Evolutionary conservation across 2,888 invertebrate genomes (phyloP).

Genomic region (Tupiocoris notatus): DNA sequence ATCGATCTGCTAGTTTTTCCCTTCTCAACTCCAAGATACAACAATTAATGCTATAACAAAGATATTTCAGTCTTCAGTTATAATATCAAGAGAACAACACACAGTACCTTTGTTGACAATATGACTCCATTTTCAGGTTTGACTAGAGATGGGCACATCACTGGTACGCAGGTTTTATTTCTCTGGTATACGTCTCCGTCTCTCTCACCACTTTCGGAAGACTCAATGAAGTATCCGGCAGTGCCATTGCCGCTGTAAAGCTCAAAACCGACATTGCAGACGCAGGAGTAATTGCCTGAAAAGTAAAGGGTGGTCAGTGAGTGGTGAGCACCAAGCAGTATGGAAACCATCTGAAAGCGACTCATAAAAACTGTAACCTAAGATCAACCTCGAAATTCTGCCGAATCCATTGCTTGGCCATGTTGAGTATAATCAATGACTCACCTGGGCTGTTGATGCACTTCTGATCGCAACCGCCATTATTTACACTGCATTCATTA

Average conservation of each 20-base stretch:
- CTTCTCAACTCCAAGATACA: no score
- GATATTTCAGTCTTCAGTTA: no score
- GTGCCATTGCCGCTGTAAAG: slow-evolving; percentile 85
- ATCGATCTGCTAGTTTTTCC: no score
- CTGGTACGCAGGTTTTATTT: slow-evolving; percentile 92
- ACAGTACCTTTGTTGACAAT: slow-evolving; percentile 70
- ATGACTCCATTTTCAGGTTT: slow-evolving; percentile 84
- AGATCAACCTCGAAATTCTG: no score
- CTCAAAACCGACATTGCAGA: slow-evolving; percentile 89
- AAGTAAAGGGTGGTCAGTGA: not conserved
- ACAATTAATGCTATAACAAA: no score
- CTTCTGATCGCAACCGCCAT: slow-evolving; percentile 91
- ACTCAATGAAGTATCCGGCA: slow-evolving; percentile 77
- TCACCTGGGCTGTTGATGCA: slow-evolving; percentile 81
- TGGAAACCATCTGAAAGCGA: not conserved
- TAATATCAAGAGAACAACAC: no score
- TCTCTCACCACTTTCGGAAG: slow-evolving; percentile 79
- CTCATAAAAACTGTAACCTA: not conserved
- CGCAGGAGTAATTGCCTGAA: slow-evolving; percentile 65
- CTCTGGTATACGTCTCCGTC: slow-evolving; percentile 86
- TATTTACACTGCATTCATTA: slow-evolving; percentile 81
- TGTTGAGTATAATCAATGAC: not conserved
- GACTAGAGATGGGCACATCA: slow-evolving; percentile 77
- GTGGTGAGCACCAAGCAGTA: not conserved
- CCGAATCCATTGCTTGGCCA: no score